phyloP scores from a whole-genome alignment of 2,113 vertebrate genomes.

The Balaeniceps rex region DNA sequence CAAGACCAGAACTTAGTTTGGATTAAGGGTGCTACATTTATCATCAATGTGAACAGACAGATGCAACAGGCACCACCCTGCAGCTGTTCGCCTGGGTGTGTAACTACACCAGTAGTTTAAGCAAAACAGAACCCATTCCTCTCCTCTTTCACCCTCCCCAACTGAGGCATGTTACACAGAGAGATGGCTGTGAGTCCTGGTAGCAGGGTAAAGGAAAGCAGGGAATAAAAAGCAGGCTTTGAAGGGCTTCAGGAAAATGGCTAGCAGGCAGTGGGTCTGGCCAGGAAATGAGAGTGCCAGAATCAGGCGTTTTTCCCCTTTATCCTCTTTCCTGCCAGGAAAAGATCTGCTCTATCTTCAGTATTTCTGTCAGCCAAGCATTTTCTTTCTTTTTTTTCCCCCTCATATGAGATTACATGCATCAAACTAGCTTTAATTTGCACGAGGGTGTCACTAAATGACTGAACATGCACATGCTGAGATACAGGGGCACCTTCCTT shows the following conservation, averaged over 20 bases:
- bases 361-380: not conserved
- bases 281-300: not conserved
- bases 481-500: no score
- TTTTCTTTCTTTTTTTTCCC: not conserved
- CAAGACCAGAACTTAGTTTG: not conserved
- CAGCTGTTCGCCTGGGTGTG: not conserved
- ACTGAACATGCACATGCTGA: rapidly evolving
- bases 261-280: not conserved
- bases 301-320: not conserved
- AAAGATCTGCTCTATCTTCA: not conserved
- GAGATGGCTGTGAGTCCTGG: not conserved
- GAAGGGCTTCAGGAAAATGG: not conserved
- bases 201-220: not conserved
- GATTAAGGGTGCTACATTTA: not conserved
- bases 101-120: not conserved
- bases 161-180: not conserved
- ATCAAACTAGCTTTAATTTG: not conserved
- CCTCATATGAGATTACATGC: not conserved
- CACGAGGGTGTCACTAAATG: rapidly evolving
- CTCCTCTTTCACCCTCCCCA: not conserved
- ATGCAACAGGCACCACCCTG: not conserved
- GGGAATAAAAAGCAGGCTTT: not conserved
- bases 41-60: not conserved
- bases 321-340: not conserved
- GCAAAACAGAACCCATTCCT: not conserved